Conservation (phyloP, 1,140 invertebrate genomes). For the Eumaeus atala region DNA sequence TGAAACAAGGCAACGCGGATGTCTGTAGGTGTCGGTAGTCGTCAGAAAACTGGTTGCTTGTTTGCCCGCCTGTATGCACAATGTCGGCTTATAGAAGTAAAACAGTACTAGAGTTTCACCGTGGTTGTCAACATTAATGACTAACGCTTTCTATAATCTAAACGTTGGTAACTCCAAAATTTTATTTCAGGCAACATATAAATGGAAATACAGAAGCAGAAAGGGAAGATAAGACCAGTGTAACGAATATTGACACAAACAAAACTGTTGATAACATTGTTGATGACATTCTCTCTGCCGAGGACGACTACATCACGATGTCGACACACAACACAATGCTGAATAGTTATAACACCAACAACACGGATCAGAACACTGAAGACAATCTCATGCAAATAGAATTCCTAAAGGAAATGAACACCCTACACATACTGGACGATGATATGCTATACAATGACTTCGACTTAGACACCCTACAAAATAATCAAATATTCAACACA, state of each 20-base stretch:
- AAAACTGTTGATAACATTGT: slow-evolving; percentile 61
- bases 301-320: slow-evolving; percentile 58
- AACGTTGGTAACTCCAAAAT: too few relatives aligned
- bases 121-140: too few relatives aligned
- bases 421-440: slow-evolving; percentile 53
- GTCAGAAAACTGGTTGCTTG: too few relatives aligned
- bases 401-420: slow-evolving; percentile 60
- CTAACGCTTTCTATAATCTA: too few relatives aligned
- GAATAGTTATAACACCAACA: slow-evolving; percentile 29
- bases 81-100: too few relatives aligned
- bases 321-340: slow-evolving; percentile 33
- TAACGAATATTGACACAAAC: slow-evolving; percentile 35
- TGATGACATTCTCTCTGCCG: slow-evolving; percentile 57
- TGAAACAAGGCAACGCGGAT: too few relatives aligned
- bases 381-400: slow-evolving; percentile 60
- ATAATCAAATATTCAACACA: slow-evolving; percentile 50
- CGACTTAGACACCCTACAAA: slow-evolving; percentile 58
- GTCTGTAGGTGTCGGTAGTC: too few relatives aligned
- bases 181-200: slow-evolving; percentile 43
- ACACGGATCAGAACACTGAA: slow-evolving; percentile 28
- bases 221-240: slow-evolving; percentile 34
- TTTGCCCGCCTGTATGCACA: too few relatives aligned
- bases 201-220: slow-evolving; percentile 26
- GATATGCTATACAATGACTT: slow-evolving; percentile 61
- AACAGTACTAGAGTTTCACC: too few relatives aligned